Base-by-base conservation (phyloP, 2,113 vertebrate genomes). In the Solea senegalensis region DNA sequence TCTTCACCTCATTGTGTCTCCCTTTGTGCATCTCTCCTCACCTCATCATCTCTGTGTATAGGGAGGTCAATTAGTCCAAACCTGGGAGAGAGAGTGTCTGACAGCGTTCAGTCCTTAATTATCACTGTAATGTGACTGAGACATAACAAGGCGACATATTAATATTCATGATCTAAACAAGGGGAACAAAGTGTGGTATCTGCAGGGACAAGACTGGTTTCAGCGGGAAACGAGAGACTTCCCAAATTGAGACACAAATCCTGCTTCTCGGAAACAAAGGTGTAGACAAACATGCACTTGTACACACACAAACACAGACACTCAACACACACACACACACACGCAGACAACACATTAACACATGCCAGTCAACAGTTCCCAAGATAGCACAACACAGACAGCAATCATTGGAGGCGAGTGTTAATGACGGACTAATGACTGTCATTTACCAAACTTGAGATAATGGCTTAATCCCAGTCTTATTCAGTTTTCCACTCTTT, bases 401-500 rank as follows among this genome's bases (percentile, higher is more conserved):
- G 82, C 64, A 69, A 72, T 80, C 77, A 86, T 49, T 41, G 65
- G 54, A 76, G 76, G 72, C 34, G 34, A 26, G 72, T 48, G 74
- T 58, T 90, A 84, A 86, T 78, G 86, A 86, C 66, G 7, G 76
- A 53, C 66, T 90, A 88, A 88, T 86, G 84, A 85, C 81, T 56
- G 74, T 78, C 78, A 86, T 84, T 85, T 65, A 73, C 52, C 60
- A 68, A 78, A 80, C 56, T 60, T 57, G 6, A 50, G 48, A 66
- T 28, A 61, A 72, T 21, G 41, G 28, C 69, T 84, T 85, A 9
- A 78, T 81, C 50, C 72, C 41, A 44, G 27, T 54, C 52, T 27
- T 9, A 49, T 63, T 62, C 43, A 3, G 26, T 34, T 51, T 80
- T 34, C 48, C 43, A 44, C 11, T 55, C 13, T 41, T 14, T 2